Evolutionary conservation across 2,113 vertebrate genomes (phyloP).

Genomic region (Calyptomena viridis): DNA sequence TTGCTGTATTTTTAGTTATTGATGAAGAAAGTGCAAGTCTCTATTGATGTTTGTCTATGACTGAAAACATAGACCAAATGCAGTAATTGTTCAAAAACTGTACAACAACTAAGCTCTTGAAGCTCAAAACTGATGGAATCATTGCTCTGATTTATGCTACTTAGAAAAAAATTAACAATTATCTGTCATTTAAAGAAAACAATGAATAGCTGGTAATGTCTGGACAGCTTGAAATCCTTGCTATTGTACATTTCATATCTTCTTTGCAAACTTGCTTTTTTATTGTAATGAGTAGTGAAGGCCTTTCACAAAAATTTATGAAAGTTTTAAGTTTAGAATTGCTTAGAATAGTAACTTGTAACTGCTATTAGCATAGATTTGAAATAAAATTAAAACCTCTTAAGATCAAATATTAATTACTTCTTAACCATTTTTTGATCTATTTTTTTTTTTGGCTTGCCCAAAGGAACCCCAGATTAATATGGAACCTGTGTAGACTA

Average conservation of each 20-base stretch:
- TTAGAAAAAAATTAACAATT: neutral
- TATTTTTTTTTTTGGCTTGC: neutral
- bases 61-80: neutral
- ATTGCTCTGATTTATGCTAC: neutral
- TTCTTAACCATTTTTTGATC: neutral
- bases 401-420: neutral
- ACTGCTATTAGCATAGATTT: neutral
- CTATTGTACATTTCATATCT: neutral
- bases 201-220: neutral
- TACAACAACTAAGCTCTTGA: neutral
- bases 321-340: neutral
- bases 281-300: neutral
- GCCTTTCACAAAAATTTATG: neutral
- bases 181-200: neutral
- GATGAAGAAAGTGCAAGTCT: neutral
- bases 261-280: neutral
- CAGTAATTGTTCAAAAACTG: neutral
- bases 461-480: neutral
- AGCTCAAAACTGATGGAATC: neutral
- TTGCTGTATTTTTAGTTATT: neutral
- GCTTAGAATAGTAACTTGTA: neutral
- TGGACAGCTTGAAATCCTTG: neutral
- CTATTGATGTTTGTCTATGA: neutral
- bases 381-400: neutral
- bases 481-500: neutral